Conservation (phyloP, 2,888 invertebrate species). For the Amphipoea oculea region DNA sequence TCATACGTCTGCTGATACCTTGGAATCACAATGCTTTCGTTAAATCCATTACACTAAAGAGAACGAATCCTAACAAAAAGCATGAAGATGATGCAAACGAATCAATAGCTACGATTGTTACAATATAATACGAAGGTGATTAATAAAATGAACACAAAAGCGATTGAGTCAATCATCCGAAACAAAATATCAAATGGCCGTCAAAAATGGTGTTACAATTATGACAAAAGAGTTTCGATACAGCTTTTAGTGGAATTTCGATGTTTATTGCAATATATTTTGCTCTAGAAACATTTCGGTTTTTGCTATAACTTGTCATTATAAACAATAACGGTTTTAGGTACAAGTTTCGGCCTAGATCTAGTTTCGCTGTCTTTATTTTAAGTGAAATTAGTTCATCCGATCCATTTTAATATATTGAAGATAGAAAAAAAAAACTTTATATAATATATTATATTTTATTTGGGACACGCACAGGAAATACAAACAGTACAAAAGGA, state of each 20-base stretch:
- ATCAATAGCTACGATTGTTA: conserved; percentile 16
- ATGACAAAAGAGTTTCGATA: conserved; percentile 45
- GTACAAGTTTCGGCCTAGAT: not conserved
- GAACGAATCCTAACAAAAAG: conserved; percentile 15
- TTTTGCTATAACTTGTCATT: conserved; percentile 10
- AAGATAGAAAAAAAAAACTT: too few species aligned
- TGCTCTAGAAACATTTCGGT: conserved; percentile 15
- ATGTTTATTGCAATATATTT: conserved; percentile 28
- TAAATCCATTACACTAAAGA: conserved; percentile 4
- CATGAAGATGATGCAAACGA: conserved; percentile 22
- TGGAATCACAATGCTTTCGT: not conserved
- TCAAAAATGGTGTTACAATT: conserved; percentile 50
- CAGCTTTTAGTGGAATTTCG: conserved; percentile 20
- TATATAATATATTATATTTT: too few species aligned
- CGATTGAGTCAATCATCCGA: conserved; percentile 36
- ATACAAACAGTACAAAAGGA: not conserved
- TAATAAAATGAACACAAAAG: conserved; percentile 46
- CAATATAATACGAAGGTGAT: conserved; percentile 27
- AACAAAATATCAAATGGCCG: conserved; percentile 46
- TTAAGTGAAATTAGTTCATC: too few species aligned
- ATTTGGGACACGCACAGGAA: not conserved
- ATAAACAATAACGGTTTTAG: not conserved
- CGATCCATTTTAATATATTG: not conserved
- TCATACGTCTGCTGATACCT: not conserved
- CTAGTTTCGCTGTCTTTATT: not conserved